Evolutionary conservation across 2,113 vertebrate species (phyloP), one percentile per base, ranked within the genome.

Genomic region (Poeciliopsis retropinna): DNA sequence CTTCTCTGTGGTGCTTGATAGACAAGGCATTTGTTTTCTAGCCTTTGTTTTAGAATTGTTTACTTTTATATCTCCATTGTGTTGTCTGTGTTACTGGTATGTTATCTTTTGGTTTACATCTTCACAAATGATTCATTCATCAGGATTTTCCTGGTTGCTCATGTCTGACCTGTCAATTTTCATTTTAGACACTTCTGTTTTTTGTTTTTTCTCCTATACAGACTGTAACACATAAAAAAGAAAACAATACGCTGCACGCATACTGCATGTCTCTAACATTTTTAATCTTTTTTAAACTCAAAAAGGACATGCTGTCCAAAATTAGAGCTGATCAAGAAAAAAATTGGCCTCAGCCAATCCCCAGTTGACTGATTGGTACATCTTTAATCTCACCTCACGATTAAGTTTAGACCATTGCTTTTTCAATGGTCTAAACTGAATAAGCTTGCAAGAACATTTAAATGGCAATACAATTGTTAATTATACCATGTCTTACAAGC

Each of bases 401-500:
- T 4, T 64, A 47, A 9, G 14, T 13, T 17, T 28, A 37, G 34
- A 3, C 10, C 10, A 37, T 37, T 37, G 34, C 44, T 1, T 8
- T n/a, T 28, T 8, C 25, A 25, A 28, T 10, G 17, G 32, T 78
- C 67, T 28, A 17, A 32, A 70, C 29, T 66, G 19, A 27, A 70
- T 67, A 51, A 51, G 5, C 44, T 10, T 30, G 39, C 69, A 67
- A 34, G 14, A 70, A 31, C 44, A 68, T 34, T 80, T 34, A 29
- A 61, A 1, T 60, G 28, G 30, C 60, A 73, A 28, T 41, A n/a
- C 32, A 54, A 4, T 39, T 68, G 44, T 54, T 76, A 32, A 47
- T 61, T 64, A 60, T 64, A 60, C 34, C 60, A 67, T 69, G 29
- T 34, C 34, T 60, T 81, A 70, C 75, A 67, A 27, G 75, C 70